Base-by-base conservation (phyloP, 2,888 invertebrate species). In the Beris chalybata region DNA sequence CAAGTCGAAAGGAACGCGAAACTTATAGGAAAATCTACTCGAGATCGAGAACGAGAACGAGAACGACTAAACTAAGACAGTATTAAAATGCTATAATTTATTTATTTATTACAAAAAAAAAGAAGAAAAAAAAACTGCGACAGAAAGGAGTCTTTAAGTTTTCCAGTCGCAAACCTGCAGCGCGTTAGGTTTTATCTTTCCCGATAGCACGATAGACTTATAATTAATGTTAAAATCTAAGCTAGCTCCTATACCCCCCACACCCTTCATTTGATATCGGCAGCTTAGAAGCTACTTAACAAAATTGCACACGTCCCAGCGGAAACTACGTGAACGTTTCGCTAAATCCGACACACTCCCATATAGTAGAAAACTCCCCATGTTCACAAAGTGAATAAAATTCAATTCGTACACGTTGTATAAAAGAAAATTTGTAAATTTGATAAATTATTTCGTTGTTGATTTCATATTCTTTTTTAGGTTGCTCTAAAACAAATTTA, bases 41-140 rank as follows among this genome's bases (percentile, higher is more conserved):
- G 12, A 54, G 15, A 12, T 44, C 44, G n/a, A 44, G n/a, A 9
- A n/a, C 44, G n/a, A 44, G n/a, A 3, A 12, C 44, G 65, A 53
- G 63, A 56, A 32, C 53, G 56, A 53, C 55, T 65, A 61, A 22
- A 50, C 61, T 61, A 61, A 61, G 61, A 52, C 69, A 69, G 69
- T 69, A 69, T 69, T 69, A 66, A 66, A 56, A 54, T 50, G 47
- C 61, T 61, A 61, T 64, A 58, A 67, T 65, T 67, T 67, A 67
- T 67, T 65, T 61, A 67, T 67, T 64, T 67, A 67, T 64, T 67
- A 43, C 43, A 59, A 52, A 61, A 56, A 56, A 56, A 32, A 56
- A 32, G 32, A 32, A n/a, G n/a, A 32, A 32, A 32, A 32, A 38
- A 38, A 38, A 61, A 50, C 50, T 38, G 52, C 38, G 52, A 61